Percentiles rank a stretch among this genome's conserved stretches.
Evolutionary conservation across 2,888 invertebrate species (phyloP).

Genomic region (Galeruca laticollis): DNA sequence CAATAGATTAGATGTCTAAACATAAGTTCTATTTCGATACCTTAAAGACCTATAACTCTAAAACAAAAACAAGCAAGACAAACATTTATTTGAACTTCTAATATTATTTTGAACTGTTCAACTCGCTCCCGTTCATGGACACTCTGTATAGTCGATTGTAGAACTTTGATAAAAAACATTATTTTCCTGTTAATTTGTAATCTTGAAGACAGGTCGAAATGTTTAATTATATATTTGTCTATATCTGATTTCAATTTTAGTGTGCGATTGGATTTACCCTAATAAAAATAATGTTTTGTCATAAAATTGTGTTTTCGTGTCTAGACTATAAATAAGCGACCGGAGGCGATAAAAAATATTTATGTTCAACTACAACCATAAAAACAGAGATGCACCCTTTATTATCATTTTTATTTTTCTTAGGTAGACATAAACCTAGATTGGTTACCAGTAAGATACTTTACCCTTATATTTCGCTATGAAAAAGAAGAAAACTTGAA

Average conservation of each 20-base stretch:
- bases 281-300: slow-evolving; percentile 41
- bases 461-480: slow-evolving; percentile 24
- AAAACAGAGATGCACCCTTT: slow-evolving; percentile 45
- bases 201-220: background rate
- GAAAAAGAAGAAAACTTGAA: slow-evolving; percentile 29
- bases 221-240: background rate
- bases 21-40: too few relatives aligned
- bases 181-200: background rate
- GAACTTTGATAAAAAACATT: too few relatives aligned
- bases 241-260: slow-evolving; percentile 30
- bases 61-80: too few relatives aligned
- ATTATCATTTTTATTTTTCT: slow-evolving; percentile 41
- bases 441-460: slow-evolving; percentile 37
- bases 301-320: slow-evolving; percentile 45
- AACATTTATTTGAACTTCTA: too few relatives aligned
- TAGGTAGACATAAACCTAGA: slow-evolving; percentile 41
- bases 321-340: slow-evolving; percentile 45
- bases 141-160: too few relatives aligned
- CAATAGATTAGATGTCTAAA: too few relatives aligned
- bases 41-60: too few relatives aligned
- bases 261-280: slow-evolving; percentile 37
- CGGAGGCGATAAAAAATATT: slow-evolving; percentile 47
- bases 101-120: too few relatives aligned
- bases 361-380: slow-evolving; percentile 45
- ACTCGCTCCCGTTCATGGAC: too few relatives aligned